Evolutionary conservation across 2,888 invertebrate genomes (phyloP), one percentile per base, ranked within the genome.

Genomic region (Synergus umbraculus): DNA sequence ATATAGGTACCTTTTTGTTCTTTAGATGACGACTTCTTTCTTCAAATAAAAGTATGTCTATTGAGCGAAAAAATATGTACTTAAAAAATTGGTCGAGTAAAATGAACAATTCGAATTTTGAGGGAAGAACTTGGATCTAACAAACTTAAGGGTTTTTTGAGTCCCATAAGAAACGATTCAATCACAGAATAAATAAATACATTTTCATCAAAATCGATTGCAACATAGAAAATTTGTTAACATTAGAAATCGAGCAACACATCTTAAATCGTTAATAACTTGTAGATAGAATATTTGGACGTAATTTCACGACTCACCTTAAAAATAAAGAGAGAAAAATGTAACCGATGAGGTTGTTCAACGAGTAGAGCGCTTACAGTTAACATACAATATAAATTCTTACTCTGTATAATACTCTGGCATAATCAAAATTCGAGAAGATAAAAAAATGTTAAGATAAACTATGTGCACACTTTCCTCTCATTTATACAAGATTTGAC

Each of bases 141-240:
- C 22, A 29, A 29, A 0, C 22, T 29, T 29, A 29, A 29, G 22
- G 22, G 15, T 13, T 18, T 22, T 63, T 65, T 65, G 41, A 65
- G 13, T 73, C 54, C 9, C 37, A 3, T 15, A 15, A 8, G 15
- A 73, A 73, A 73, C n/a, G 54, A 73, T 67, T 44, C 43, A 46
- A 67, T 54, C 73, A 73, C 73, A 73, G 73, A 73, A 73, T 67
- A 67, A n/a, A 67, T 73, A 67, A 67, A 67, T 73, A 73, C 54
- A 54, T 73, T 29, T 41, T 73, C 49, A 54, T 54, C 15, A 49
- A 73, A 73, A 73, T 49, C n/a, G 37, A 73, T 37, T 29, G n/a
- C 10, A 29, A 54, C 18, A 18, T 44, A 66, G 15, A 65, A 66
- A 67, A 67, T 44, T 15, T 69, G 46, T 54, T 49, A 69, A 29